Percentiles rank a stretch among this genome's conserved stretches.
Conservation (phyloP, 2,888 invertebrate species). For the Coleophora flavipennella region DNA sequence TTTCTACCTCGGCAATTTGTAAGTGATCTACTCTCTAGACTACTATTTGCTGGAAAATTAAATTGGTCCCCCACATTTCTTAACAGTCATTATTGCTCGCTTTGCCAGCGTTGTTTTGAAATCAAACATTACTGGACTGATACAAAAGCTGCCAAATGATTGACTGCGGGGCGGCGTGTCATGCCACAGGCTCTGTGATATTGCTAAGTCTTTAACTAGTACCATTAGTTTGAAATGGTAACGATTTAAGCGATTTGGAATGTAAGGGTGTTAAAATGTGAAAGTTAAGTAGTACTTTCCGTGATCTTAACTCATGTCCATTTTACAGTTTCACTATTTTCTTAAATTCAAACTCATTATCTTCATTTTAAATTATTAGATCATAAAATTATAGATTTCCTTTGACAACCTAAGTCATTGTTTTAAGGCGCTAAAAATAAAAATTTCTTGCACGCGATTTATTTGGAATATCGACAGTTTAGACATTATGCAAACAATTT, state of each 20-base stretch:
- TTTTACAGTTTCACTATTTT: too few relatives aligned
- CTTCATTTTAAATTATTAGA: too few relatives aligned
- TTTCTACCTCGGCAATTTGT: background rate
- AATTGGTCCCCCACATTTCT: conserved; percentile 17
- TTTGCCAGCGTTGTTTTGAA: conserved; percentile 23
- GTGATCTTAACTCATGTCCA: too few relatives aligned
- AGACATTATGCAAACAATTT: conserved; percentile 16
- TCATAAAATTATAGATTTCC: too few relatives aligned
- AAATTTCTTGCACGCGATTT: too few relatives aligned
- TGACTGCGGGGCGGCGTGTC: conserved; percentile 21
- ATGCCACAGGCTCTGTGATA: conserved; percentile 16
- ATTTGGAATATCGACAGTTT: background rate
- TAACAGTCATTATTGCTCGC: conserved; percentile 23
- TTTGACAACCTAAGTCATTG: too few relatives aligned
- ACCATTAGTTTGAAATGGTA: conserved; percentile 6
- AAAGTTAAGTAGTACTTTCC: too few relatives aligned
- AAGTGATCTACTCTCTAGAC: too few relatives aligned
- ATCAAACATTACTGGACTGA: conserved; percentile 21
- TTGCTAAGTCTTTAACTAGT: conserved; percentile 3
- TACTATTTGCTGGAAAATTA: conserved; percentile 16
- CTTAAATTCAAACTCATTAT: too few relatives aligned
- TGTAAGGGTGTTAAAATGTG: too few relatives aligned
- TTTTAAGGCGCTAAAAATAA: too few relatives aligned
- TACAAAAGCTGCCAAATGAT: conserved; percentile 17
- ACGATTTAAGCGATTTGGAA: too few relatives aligned